Evolutionary conservation across 2,888 invertebrate species (phyloP).

Genomic region (Drosophila anceps): DNA sequence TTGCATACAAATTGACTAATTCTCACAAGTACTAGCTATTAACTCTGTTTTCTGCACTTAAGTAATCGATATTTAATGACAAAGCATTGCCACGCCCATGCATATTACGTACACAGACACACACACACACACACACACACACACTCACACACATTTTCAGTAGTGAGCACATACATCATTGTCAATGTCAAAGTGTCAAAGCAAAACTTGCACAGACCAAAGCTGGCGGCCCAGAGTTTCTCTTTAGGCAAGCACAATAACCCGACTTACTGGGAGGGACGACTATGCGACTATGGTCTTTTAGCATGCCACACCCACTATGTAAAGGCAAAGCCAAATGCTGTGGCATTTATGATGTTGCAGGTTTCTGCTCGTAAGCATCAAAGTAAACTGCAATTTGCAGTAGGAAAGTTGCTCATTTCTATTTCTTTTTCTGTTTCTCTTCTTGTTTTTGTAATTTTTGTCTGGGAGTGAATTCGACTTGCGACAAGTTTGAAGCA

Average conservation of each 20-base stretch:
- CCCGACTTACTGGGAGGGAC: conserved; percentile 25
- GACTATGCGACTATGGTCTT: too few species aligned
- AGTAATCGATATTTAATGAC: conserved; percentile 78
- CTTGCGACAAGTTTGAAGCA: conserved; percentile 66
- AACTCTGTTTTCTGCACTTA: conserved; percentile 48
- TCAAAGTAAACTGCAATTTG: conserved; percentile 70
- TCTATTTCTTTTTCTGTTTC: not conserved
- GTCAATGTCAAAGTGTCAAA: conserved; percentile 83
- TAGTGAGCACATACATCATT: conserved; percentile 80
- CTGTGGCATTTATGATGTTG: conserved; percentile 74
- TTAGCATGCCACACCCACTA: conserved; percentile 64
- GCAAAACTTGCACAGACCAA: conserved; percentile 66
- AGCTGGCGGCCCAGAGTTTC: conserved; percentile 45
- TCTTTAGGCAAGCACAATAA: conserved; percentile 58
- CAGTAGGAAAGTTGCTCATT: conserved; percentile 30
- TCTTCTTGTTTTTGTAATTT: conserved; percentile 25
- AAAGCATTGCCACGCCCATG: conserved; percentile 55
- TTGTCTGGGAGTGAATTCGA: conserved; percentile 33
- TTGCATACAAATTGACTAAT: not conserved
- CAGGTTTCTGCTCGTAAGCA: conserved; percentile 28
- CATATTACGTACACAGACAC: conserved; percentile 17
- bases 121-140: conserved; percentile 20
- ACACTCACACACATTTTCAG: conserved; percentile 29
- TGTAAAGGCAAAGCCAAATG: conserved; percentile 20
- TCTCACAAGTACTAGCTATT: conserved; percentile 43